Conservation (phyloP, 2,113 vertebrate species). For the Tragulus kanchil region DNA sequence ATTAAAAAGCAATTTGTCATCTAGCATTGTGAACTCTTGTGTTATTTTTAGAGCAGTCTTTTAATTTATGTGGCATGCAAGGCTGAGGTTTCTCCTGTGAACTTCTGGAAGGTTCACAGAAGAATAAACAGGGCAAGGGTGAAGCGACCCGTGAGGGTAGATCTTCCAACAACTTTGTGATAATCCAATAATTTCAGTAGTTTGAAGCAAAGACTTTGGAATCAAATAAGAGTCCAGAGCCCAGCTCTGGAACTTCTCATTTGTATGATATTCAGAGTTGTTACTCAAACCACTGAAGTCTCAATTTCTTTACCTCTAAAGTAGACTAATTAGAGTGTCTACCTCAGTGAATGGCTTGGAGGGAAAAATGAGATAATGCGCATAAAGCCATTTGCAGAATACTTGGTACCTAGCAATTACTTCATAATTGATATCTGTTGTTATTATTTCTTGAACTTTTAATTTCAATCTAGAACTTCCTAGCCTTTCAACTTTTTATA, state of each 20-base stretch:
- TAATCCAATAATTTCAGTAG: background rate
- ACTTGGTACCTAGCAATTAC: background rate
- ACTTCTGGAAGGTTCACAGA: conserved; percentile 53
- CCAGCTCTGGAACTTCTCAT: background rate
- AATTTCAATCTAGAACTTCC: background rate
- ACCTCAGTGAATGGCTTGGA: background rate
- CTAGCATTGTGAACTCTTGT: conserved; percentile 44
- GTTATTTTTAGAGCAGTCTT: conserved; percentile 78
- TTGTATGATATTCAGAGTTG: background rate
- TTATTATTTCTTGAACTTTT: background rate
- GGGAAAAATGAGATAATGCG: background rate
- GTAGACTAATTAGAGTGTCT: background rate
- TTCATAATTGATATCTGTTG: background rate
- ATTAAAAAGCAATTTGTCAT: conserved; percentile 77
- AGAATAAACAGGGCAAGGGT: background rate
- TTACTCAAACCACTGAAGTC: background rate
- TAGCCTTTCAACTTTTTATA: background rate
- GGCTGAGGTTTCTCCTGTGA: conserved; percentile 61
- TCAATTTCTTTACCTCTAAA: background rate
- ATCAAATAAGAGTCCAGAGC: background rate
- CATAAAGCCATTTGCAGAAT: background rate
- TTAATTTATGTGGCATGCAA: conserved; percentile 68
- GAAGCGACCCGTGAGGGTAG: background rate
- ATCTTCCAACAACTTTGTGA: background rate
- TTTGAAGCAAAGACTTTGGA: background rate